Evolutionary conservation across 2,888 invertebrate species (phyloP), one percentile per base, ranked within the genome.

Genomic region (Orthonevra nobilis): DNA sequence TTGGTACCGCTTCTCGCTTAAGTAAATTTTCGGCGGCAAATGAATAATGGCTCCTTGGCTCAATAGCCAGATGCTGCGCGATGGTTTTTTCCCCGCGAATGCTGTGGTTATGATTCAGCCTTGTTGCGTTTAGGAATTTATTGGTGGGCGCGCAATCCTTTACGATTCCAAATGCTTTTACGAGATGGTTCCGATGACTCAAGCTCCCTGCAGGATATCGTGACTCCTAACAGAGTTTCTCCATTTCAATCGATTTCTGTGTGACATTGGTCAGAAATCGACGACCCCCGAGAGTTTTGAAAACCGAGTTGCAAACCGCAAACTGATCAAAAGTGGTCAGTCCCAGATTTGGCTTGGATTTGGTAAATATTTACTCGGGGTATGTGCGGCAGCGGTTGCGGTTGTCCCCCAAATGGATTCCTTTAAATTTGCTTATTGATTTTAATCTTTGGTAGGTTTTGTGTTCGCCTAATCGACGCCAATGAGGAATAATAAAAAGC

Each of bases 81-180:
- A n/a, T n/a, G n/a, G n/a, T n/a, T n/a, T n/a, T n/a, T n/a, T n/a
- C n/a, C n/a, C n/a, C n/a, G n/a, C n/a, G n/a, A n/a, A n/a, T n/a
- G n/a, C n/a, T n/a, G n/a, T n/a, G n/a, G n/a, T n/a, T 28, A 52
- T 79, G 73, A 79, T 68, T 79, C 79, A 73, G 60, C 40, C 54
- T 72, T 44, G 36, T 66, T 79, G 38, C n/a, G 38, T 20, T n/a
- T 26, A 15, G 52, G 60, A 68, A 60, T 58, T 61, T 54, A 46
- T 64, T 54, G 28, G 40, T 20, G 42, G 54, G 28, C n/a, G n/a
- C n/a, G n/a, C 60, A 54, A 66, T 66, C 48, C 60, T 56, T 79
- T 73, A 54, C 36, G 48, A 44, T 52, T 46, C 17, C 20, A 30
- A 48, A 58, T 58, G 15, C 12, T 19, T 52, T 32, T 17, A n/a